A percentile compares a stretch with the other conserved stretches of the same genome.
Conservation (phyloP, 92 coral and sea anemone species). For the Anthopleura xanthogrammica region DNA sequence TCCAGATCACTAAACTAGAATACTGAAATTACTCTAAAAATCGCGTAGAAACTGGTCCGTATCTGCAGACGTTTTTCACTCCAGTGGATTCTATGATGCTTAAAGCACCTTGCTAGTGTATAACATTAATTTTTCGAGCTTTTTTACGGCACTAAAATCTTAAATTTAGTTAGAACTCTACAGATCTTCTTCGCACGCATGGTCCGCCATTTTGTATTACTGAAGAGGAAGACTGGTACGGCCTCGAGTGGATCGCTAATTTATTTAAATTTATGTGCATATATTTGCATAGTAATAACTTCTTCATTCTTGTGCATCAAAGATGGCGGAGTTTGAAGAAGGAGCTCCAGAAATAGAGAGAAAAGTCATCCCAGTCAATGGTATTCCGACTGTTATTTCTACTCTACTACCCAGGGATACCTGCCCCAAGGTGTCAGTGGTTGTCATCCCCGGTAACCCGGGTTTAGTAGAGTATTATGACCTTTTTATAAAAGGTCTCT, state of each 20-base stretch:
- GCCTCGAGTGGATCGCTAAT: not conserved
- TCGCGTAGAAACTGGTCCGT: not conserved
- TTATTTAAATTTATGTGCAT: constrained; percentile 6
- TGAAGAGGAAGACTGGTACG: constrained; percentile 17
- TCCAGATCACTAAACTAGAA: not conserved
- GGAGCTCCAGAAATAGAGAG: constrained; percentile 34
- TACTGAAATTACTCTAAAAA: not conserved
- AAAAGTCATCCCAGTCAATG: constrained; percentile 60
- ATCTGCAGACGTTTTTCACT: not conserved
- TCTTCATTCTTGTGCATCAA: constrained; percentile 7
- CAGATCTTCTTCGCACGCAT: not conserved
- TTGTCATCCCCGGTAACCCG: constrained; percentile 95
- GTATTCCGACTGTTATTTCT: constrained; percentile 87
- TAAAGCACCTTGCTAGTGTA: not conserved
- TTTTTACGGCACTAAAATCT: not conserved
- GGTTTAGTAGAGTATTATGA: constrained; percentile 94
- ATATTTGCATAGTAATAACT: not conserved
- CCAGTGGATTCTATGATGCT: not conserved
- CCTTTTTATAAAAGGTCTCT: constrained; percentile 65
- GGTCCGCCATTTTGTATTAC: constrained; percentile 39
- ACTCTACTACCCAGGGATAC: constrained; percentile 48
- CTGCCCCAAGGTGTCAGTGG: constrained; percentile 44
- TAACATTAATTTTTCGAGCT: not conserved
- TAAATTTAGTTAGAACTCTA: not conserved
- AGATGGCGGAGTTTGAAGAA: constrained; percentile 58